Base-by-base conservation (phyloP, 2,888 invertebrate genomes). In the Emmelina monodactyla region DNA sequence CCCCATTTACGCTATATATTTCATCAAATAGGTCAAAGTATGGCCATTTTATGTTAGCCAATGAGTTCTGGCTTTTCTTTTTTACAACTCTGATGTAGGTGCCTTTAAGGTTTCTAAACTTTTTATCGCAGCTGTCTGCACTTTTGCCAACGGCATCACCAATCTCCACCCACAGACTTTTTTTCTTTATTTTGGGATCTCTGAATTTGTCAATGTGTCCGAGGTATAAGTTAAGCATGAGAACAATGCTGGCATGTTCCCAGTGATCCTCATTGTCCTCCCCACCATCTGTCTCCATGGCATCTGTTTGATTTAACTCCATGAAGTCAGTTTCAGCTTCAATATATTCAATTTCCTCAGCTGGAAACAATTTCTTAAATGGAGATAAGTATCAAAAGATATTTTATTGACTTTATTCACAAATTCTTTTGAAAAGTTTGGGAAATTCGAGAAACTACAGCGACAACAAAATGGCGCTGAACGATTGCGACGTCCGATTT, bases 381-480 rank as follows among this genome's bases (percentile, higher is more conserved):
- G n/a, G n/a, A n/a, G n/a, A n/a, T n/a, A n/a, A n/a, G n/a, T n/a
- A n/a, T n/a, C n/a, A n/a, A n/a, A n/a, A n/a, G n/a, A 9, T 19
- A 19, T 19, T 6, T 19, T 19, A 19, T 19, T 19, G 19, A 6
- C 19, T 19, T 19, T 19, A n/a, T n/a, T n/a, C n/a, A n/a, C n/a
- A n/a, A n/a, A n/a, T n/a, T n/a, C n/a, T n/a, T n/a, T n/a, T n/a
- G n/a, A n/a, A n/a, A n/a, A n/a, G n/a, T n/a, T n/a, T n/a, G n/a
- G n/a, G n/a, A n/a, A n/a, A n/a, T n/a, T n/a, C n/a, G n/a, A n/a
- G n/a, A n/a, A n/a, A n/a, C n/a, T n/a, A n/a, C n/a, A n/a, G n/a
- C 44, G 38, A 49, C 45, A 29, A 73, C 78, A 79, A 79, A 76
- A 79, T 79, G 79, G 79, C 79, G 79, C 68, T 76, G 63, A n/a